Conservation (phyloP, 1,140 invertebrate genomes). For the Lordiphosa clarofinis region DNA sequence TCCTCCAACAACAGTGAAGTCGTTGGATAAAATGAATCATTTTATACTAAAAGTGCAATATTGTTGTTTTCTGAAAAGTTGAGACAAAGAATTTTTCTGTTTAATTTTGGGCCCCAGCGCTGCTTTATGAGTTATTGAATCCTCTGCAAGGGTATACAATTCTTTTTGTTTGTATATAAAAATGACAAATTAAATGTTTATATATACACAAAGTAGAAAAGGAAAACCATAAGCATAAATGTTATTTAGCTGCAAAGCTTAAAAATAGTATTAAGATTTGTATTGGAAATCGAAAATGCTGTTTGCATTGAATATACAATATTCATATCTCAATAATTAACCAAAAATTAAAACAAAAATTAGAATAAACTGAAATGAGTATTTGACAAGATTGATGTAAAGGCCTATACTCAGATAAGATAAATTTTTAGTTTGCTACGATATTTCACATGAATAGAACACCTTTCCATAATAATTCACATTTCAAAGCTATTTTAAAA, state of each 20-base stretch:
- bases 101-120: no score
- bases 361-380: background rate
- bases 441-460: no score
- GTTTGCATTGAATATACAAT: conserved; percentile 57
- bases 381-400: conserved; percentile 12
- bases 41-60: no score
- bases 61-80: no score
- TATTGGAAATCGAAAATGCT: conserved; percentile 37
- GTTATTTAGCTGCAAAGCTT: conserved; percentile 42
- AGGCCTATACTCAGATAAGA: no score
- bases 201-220: conserved; percentile 19
- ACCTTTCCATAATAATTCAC: no score
- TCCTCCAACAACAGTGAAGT: no score
- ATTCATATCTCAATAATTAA: conserved; percentile 58
- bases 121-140: no score
- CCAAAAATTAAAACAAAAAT: conserved; percentile 17
- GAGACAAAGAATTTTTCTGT: no score
- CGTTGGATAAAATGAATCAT: no score
- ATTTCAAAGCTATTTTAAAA: no score
- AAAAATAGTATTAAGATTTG: conserved; percentile 29
- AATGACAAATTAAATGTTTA: conserved; percentile 10
- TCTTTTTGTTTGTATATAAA: conserved; percentile 45
- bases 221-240: conserved; percentile 22
- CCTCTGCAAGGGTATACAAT: conserved; percentile 9
- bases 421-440: no score